These are phyloP conservation scores for Regulus satrapa DNA, from an alignment of 2,113 vertebrate species.

Conservation along the genomic window DNA sequence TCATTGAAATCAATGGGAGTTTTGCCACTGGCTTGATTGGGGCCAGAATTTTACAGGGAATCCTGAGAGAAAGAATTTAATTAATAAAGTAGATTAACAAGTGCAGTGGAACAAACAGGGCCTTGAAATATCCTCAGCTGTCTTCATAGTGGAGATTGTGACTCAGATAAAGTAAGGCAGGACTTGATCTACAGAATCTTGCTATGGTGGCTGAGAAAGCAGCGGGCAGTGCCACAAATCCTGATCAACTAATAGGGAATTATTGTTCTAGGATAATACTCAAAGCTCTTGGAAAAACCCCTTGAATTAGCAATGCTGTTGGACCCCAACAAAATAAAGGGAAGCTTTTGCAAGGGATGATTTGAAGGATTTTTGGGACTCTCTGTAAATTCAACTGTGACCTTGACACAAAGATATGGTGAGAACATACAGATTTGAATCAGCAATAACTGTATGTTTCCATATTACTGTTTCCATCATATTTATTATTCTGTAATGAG, in stretches of 20 bases:
- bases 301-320: neutral
- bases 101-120: neutral
- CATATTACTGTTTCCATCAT: neutral
- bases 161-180: neutral
- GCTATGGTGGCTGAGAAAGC: neutral
- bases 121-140: neutral
- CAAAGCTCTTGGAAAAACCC: neutral
- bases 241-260: neutral
- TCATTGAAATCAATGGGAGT: neutral
- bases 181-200: neutral
- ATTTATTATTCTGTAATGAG: neutral
- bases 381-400: neutral
- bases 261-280: neutral
- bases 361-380: neutral
- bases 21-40: neutral
- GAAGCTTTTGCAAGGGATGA: neutral
- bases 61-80: neutral
- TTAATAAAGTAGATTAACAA: neutral
- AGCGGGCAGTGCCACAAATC: neutral
- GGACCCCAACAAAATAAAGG: neutral
- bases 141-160: neutral
- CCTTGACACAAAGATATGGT: neutral
- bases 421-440: neutral
- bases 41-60: slow-evolving; percentile 6
- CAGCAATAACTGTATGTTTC: neutral